A percentile compares a stretch with the other conserved stretches of the same genome.
Evolutionary conservation across 2,113 vertebrate genomes (phyloP).

Genomic region (Anser brachyrhynchus): DNA sequence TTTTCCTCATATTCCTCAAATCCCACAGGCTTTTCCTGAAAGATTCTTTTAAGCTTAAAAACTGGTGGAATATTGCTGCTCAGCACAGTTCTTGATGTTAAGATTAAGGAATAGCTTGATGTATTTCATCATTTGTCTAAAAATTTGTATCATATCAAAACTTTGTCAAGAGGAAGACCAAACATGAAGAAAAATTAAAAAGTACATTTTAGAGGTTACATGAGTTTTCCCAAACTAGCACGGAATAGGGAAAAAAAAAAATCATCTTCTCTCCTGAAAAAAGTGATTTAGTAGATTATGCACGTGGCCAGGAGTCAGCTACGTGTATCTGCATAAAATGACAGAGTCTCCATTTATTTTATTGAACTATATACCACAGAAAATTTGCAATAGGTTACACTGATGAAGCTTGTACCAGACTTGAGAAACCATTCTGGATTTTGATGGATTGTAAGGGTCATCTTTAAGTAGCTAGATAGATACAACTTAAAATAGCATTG

Average conservation of each 20-base stretch:
- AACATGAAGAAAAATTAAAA: not conserved
- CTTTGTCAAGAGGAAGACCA: not conserved
- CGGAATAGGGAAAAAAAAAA: not conserved
- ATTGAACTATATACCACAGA: not conserved
- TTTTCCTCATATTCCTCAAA: not conserved
- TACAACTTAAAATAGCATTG: not conserved
- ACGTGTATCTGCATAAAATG: not conserved
- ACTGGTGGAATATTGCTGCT: not conserved
- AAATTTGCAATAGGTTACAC: not conserved
- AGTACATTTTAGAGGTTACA: rapidly evolving
- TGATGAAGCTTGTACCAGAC: not conserved
- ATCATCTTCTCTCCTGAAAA: not conserved
- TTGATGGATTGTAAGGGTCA: not conserved
- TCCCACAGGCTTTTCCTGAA: not conserved
- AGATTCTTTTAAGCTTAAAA: not conserved
- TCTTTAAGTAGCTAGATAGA: not conserved
- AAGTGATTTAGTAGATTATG: not conserved
- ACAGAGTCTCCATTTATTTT: not conserved
- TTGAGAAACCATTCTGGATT: not conserved
- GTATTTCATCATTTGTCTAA: not conserved
- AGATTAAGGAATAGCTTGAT: not conserved
- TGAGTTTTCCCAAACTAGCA: not conserved
- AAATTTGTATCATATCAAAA: not conserved
- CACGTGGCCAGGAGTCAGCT: not conserved
- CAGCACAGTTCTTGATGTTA: not conserved